Evolutionary conservation across 1,140 invertebrate genomes (phyloP), one percentile per base, ranked within the genome.

Genomic region (Brachionus koreanus): DNA sequence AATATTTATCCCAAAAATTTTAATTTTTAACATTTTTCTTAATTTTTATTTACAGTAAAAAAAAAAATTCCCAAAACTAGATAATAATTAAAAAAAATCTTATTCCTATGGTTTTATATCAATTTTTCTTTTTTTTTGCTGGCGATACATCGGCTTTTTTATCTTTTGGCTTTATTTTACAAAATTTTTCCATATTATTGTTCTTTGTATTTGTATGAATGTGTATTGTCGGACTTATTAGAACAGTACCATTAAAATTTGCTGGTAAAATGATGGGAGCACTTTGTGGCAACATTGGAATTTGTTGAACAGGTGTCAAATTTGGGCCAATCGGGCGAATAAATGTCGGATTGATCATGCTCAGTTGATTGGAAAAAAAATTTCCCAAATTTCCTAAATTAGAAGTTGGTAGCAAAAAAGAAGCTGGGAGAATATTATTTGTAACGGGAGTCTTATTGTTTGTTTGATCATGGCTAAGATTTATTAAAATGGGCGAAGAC

Each of bases 151-250:
- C 63, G 13, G 25, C n/a, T 29, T 2, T 37, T 33, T 49, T 49
- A 16, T 79, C 35, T 65, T 79, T 79, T 10, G 76, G 76, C 29
- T 63, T 79, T 33, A 79, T 79, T 65, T 79, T 25, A 42, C 76
- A 65, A 65, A 39, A 79, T 37, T 79, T 79, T 2, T 39, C n/a
- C 35, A 61, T 1, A 39, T 37, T 42, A 7, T 4, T 13, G 10
- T 61, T 61, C 23, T 65, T 79, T 42, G 76, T 37, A 39, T 39
- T 79, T 19, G 76, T 61, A 12, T 79, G 76, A 43, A 79, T 79
- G 33, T 79, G 76, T 13, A 79, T 79, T 4, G 76, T 79, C 5
- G 76, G 76, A 7, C 57, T 46, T 1, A 39, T 39, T 2, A 79
- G 76, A 13, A 79, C 23, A 1, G 76, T 79, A 19, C 76, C 76